These are phyloP conservation scores for Aselliscus stoliczkanus DNA, from an alignment of 2,797 vertebrate genomes.

Conservation along the genomic window DNA sequence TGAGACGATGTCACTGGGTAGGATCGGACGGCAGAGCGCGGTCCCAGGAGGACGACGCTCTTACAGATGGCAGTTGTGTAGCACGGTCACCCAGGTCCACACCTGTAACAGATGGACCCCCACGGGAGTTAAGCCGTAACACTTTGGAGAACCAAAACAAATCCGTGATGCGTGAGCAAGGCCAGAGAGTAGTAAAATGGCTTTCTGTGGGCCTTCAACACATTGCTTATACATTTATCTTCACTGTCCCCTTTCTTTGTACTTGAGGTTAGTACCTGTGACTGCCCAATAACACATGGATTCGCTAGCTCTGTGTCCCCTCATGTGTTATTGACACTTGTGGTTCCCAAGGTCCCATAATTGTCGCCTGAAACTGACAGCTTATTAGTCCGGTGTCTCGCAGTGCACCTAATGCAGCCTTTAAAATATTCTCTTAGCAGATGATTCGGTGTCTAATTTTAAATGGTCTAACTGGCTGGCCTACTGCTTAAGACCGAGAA, in stretches of 20 bases:
- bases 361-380: constrained; percentile 66
- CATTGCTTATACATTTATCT: background rate
- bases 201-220: background rate
- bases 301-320: constrained; percentile 82
- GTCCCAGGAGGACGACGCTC: background rate
- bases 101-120: background rate
- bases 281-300: constrained; percentile 84
- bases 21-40: background rate
- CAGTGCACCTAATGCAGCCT: background rate
- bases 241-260: constrained; percentile 69
- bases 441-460: background rate
- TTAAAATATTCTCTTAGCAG: background rate
- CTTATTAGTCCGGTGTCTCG: constrained; percentile 53
- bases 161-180: background rate
- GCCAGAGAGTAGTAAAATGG: background rate
- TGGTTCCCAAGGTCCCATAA: constrained; percentile 71
- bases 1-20: background rate
- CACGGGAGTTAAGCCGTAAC: background rate
- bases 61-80: background rate
- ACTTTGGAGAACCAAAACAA: background rate
- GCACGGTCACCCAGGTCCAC: no score
- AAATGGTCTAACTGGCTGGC: background rate
- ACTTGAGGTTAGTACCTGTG: constrained; percentile 88
- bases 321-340: constrained; percentile 83
- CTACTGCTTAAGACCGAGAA: background rate